Evolutionary conservation across 1,140 invertebrate species (phyloP), one percentile per base, ranked within the genome.

Genomic region (Drosophila sturtevanti): DNA sequence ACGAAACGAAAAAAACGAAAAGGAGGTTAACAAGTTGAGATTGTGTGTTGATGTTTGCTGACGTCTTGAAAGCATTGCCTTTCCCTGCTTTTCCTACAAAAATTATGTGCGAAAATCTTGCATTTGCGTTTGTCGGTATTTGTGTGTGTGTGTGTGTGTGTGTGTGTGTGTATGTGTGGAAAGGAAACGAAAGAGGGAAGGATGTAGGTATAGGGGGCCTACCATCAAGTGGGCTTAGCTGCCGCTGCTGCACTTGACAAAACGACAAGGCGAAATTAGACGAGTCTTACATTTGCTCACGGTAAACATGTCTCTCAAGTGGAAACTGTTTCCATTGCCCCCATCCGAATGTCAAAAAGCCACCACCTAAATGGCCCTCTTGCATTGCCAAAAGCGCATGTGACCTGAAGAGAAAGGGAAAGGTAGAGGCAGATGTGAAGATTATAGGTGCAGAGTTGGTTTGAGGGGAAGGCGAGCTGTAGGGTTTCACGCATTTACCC

Each of bases 1-100:
- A 31, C 27, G 27, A 31, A 31, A 31, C 27, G 27, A 31, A 31
- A 31, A 4, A 18, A 68, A 37, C 60, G 54, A 79, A 87, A 81
- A 84, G 69, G 67, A 82, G 84, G 84, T 89, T 87, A 87, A 89
- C 84, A 84, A 89, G 79, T 69, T 89, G 79, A 79, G 79, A 68
- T 63, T 64, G 68, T 64, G 58, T 66, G 72, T 75, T 77, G 41
- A 18, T 48, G 81, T 71, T 74, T 70, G 77, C 81, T 73, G 58
- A 75, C 75, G 41, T 68, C 63, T 65, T 51, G 10, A 63, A 27
- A 38, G 55, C 64, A 60, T 52, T 58, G 41, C 24, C 63, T 52
- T n/a, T 12, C 21, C 37, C 27, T 6, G 56, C 69, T 18, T 37
- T 21, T 54, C 51, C 34, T 64, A 38, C 21, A 18, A 52, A 70